Evolutionary conservation across 1,140 invertebrate genomes (phyloP), one percentile per base, ranked within the genome.

Genomic region (Drosophila persimilis): DNA sequence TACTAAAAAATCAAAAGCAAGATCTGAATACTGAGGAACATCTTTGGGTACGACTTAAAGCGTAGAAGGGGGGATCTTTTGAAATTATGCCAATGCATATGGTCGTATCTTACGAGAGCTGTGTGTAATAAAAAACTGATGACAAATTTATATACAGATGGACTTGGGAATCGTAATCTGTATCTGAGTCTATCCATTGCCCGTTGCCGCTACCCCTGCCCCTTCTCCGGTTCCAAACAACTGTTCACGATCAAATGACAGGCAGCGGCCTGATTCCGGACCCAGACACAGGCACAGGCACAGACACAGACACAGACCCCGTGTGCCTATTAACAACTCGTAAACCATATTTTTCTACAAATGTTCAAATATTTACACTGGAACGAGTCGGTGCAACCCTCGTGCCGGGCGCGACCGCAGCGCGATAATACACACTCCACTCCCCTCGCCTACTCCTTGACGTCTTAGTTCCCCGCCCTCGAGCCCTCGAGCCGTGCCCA

Each of bases 261-360:
- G 62, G 61, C 52, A 66, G 71, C 66, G 62, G 70, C 17, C 41
- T 35, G 43, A 35, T 20, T 22, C n/a, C n/a, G 48, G 17, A 44
- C 11, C 15, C 13, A 20, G 31, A 39, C 15, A 8, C n/a, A 41
- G 13, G 35, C 11, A 11, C 13, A 20, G 31, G n/a, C n/a, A n/a
- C 13, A 20, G 31, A 39, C 15, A 8, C n/a, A 41, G 13, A 44
- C 11, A 11, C 13, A 20, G 31, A 39, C 15, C 6, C 15, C 9
- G 51, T 13, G 11, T 45, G 50, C 43, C 81, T 78, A 86, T 86
- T 86, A 86, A 71, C 65, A 63, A 65, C 55, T 77, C 77, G 86
- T 86, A 86, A 86, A 86, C 83, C 81, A 86, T 86, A 86, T 86
- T 86, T 86, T 86, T 81, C 62, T 58, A 58, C 81, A 86, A 86